Conservation (phyloP, 2,888 invertebrate species). For the Allacma fusca region DNA sequence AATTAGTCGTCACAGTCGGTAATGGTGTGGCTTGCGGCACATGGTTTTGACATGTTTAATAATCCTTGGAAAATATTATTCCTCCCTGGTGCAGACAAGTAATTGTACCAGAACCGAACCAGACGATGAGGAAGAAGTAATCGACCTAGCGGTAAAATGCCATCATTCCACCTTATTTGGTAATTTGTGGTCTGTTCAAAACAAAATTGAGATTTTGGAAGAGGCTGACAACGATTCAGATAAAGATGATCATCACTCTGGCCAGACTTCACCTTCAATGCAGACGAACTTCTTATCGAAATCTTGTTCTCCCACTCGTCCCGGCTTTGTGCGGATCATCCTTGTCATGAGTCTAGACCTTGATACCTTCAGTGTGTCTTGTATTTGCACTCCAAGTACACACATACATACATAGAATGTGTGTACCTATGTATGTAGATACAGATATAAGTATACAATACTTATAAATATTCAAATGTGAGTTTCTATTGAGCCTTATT, state of each 20-base stretch:
- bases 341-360: no score
- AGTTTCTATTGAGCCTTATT: no score
- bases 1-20: background rate
- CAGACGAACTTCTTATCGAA: no score
- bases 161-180: background rate
- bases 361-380: no score
- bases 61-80: constrained; percentile 8
- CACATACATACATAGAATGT: no score
- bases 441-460: no score
- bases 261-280: no score
- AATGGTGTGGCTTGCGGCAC: constrained; percentile 18
- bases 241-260: background rate
- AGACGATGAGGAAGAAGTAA: background rate
- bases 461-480: no score
- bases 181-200: constrained; percentile 2
- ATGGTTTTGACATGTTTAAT: constrained; percentile 29
- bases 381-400: no score
- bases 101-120: background rate
- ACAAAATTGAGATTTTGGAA: background rate
- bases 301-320: no score
- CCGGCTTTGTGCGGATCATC: no score
- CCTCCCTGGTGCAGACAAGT: background rate
- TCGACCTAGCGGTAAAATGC: background rate
- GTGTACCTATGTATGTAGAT: no score
- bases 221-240: background rate